These are phyloP conservation scores for Perizoma affinitatum DNA, from an alignment of 2,888 invertebrate genomes.

Conservation along the genomic window DNA sequence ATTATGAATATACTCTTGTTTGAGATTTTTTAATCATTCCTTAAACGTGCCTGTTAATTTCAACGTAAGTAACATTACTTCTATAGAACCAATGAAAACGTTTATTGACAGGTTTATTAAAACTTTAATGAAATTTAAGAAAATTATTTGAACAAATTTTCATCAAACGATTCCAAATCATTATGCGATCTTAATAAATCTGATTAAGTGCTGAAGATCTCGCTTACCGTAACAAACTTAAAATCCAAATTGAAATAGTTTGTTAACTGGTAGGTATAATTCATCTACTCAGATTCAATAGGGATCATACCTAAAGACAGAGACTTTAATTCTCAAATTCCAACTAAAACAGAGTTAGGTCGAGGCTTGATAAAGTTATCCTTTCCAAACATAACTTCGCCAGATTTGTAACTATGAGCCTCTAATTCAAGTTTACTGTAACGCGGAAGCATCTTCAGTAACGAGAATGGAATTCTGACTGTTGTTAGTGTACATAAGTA, in stretches of 20 bases:
- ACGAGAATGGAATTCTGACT: conserved; percentile 38
- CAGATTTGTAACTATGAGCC: conserved; percentile 34
- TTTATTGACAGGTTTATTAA: too few relatives aligned
- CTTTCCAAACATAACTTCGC: conserved; percentile 38
- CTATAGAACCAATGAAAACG: too few relatives aligned
- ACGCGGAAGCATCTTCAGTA: conserved; percentile 31
- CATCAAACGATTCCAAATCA: conserved; percentile 14
- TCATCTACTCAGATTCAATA: conserved; percentile 26
- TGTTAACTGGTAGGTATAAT: conserved; percentile 29
- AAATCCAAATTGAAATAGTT: conserved; percentile 28
- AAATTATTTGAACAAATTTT: conserved; percentile 7
- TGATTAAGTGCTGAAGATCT: conserved; percentile 11
- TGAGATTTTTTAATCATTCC: too few relatives aligned
- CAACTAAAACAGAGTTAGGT: conserved; percentile 30
- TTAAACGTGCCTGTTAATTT: too few relatives aligned
- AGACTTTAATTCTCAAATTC: conserved; percentile 27
- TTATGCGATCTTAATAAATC: conserved; percentile 7
- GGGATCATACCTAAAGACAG: conserved; percentile 33
- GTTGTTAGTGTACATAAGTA: conserved; percentile 35
- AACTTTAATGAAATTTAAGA: too few relatives aligned
- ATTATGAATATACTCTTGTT: too few relatives aligned
- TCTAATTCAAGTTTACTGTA: conserved; percentile 39
- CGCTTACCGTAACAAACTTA: conserved; percentile 19
- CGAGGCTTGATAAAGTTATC: conserved; percentile 39
- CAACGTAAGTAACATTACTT: too few relatives aligned